These are phyloP conservation scores for Gambelia wislizenii DNA, from an alignment of 2,797 vertebrate genomes.

Conservation along the genomic window DNA sequence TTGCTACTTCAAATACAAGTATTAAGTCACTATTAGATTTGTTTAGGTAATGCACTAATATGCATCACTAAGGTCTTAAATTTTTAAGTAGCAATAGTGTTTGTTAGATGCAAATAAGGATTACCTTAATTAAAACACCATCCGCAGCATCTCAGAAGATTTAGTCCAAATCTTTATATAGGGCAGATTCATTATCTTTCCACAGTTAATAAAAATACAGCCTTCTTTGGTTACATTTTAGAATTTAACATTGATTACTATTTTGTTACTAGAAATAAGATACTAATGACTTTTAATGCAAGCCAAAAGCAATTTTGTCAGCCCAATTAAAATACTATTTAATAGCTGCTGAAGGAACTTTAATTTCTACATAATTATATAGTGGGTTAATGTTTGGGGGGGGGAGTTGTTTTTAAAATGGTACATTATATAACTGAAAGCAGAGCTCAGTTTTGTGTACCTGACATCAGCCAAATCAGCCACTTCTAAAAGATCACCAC, in stretches of 20 bases:
- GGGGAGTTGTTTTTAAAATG: conserved; percentile 10
- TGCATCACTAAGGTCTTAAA: conserved; percentile 77
- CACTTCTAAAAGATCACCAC: conserved; percentile 48
- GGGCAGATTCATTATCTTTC: conserved; percentile 81
- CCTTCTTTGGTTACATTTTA: conserved; percentile 79
- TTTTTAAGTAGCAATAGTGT: conserved; percentile 77
- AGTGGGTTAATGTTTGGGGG: conserved; percentile 59
- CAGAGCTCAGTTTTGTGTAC: conserved; percentile 49
- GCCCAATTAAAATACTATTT: conserved; percentile 80
- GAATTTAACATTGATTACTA: conserved; percentile 82
- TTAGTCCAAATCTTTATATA: conserved; percentile 79
- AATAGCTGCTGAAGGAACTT: conserved; percentile 77
- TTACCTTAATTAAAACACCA: conserved; percentile 83
- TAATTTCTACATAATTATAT: conserved; percentile 69
- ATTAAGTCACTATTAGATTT: conserved; percentile 82
- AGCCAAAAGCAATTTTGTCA: conserved; percentile 80
- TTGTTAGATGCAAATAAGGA: conserved; percentile 82
- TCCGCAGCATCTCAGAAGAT: conserved; percentile 77
- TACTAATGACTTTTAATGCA: conserved; percentile 78
- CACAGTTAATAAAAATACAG: conserved; percentile 82
- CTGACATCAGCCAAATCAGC: conserved; percentile 44
- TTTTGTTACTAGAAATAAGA: conserved; percentile 83
- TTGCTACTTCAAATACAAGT: conserved; percentile 79
- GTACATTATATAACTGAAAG: conserved; percentile 57
- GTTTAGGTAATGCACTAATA: conserved; percentile 75